Evolutionary conservation across 2,797 vertebrate species (phyloP), one percentile per base, ranked within the genome.

Genomic region (Holocentrus rufus): DNA sequence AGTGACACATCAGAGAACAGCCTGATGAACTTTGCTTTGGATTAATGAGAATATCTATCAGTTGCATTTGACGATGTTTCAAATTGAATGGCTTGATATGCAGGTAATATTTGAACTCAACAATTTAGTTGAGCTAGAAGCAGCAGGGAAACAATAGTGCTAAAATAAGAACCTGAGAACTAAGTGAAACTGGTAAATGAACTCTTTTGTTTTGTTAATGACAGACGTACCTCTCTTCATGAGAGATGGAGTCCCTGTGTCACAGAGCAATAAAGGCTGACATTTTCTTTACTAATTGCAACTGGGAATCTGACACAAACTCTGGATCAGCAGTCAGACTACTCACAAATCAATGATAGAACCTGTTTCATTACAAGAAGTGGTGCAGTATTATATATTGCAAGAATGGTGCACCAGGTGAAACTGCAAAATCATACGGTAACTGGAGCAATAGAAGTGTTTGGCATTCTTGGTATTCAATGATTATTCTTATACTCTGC

Each of bases 191-290:
- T 14, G 31, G 31, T 34, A 34, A 34, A 5, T 34, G 31, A 34
- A 44, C 14, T 5, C 14, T 44, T 44, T 44, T 44, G 49, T 50
- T 4, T 50, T 50, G 20, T 5, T 50, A 44, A 5, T 39, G 36
- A 39, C 36, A 3, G 49, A 22, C 20, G 5, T 20, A 20, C 49
- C n/a, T 20, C 49, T 52, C n/a, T 52, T 20, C 10, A 22, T 22
- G n/a, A 34, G 63, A 20, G 31, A n/a, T 11, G 36, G 36, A 39
- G 31, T 66, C 78, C 60, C 68, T 63, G 52, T 69, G 57, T 25
- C 64, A 46, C 61, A 73, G 10, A 76, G 68, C 74, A 74, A 75
- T 80, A 59, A 73, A 22, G 6, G 39, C 46, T 69, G 17, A 15
- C 30, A 52, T 74, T 55, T 76, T 53, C 46, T 18, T 39, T 25